Conservation (phyloP, 2,797 vertebrate genomes). For the Hybognathus amarus region DNA sequence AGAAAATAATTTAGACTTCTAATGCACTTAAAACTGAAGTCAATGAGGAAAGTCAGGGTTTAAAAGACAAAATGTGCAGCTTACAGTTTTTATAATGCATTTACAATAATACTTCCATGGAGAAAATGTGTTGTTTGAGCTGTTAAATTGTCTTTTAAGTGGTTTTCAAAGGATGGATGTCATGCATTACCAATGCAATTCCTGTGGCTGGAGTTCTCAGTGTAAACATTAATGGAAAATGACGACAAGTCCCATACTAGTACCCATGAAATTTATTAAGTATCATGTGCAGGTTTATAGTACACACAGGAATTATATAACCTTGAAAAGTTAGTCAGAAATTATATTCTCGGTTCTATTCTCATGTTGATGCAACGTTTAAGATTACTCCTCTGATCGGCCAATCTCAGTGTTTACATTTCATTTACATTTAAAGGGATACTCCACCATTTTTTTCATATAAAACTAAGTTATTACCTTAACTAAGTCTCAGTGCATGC, state of each 20-base stretch:
- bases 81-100: neutral
- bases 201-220: neutral
- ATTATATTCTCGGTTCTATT: neutral
- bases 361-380: neutral
- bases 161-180: conserved; percentile 10
- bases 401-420: neutral
- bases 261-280: neutral
- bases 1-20: neutral
- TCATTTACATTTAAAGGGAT: neutral
- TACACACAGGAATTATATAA: neutral
- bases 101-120: neutral
- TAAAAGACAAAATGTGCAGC: neutral
- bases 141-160: conserved; percentile 5
- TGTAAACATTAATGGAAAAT: neutral
- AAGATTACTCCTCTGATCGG: neutral
- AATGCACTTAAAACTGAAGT: neutral
- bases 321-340: neutral
- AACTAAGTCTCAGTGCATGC: too few species aligned
- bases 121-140: conserved; percentile 6
- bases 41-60: neutral
- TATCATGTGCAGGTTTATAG: neutral
- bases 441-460: too few species aligned
- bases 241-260: neutral
- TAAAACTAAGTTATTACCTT: too few species aligned
- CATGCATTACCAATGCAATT: neutral